A percentile compares a stretch with the other conserved stretches of the same genome.
phyloP scores from a whole-genome alignment of 2,113 vertebrate species.

The Salvator merianae region DNA sequence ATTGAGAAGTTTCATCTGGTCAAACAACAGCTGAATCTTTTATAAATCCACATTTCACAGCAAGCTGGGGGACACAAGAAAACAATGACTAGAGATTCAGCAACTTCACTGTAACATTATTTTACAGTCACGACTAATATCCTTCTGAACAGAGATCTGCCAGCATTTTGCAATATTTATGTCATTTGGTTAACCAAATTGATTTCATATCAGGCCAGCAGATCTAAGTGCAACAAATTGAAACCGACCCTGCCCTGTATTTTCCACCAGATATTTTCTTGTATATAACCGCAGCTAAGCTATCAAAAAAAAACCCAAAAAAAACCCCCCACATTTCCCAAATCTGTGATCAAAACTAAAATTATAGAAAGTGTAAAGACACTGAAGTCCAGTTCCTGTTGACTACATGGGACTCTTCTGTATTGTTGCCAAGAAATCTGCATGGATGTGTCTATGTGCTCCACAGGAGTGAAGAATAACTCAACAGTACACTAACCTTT shows the following conservation, averaged over 20 bases:
- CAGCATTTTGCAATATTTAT: constrained; percentile 28
- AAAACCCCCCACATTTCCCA: constrained; percentile 24
- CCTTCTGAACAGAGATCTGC: background rate
- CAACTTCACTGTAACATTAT: constrained; percentile 19
- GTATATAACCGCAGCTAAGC: no score
- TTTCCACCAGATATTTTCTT: background rate
- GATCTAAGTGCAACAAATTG: constrained; percentile 24
- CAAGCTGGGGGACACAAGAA: background rate
- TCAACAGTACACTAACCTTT: no score
- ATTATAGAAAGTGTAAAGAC: background rate
- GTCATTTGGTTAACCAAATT: background rate
- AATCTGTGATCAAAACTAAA: background rate
- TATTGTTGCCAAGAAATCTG: no score
- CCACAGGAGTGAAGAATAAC: no score
- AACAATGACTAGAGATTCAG: background rate
- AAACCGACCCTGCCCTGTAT: constrained; percentile 7
- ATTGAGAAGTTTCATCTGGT: constrained; percentile 3
- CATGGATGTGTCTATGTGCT: no score
- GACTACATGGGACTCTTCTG: no score
- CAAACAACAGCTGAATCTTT: background rate
- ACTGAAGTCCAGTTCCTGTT: no score
- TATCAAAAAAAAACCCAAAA: no score
- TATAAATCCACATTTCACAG: constrained; percentile 13
- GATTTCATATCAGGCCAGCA: constrained; percentile 1
- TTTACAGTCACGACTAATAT: constrained; percentile 7